Evolutionary conservation across 92 coral and sea anemone species (phyloP).

Genomic region (Actinostola sp.): DNA sequence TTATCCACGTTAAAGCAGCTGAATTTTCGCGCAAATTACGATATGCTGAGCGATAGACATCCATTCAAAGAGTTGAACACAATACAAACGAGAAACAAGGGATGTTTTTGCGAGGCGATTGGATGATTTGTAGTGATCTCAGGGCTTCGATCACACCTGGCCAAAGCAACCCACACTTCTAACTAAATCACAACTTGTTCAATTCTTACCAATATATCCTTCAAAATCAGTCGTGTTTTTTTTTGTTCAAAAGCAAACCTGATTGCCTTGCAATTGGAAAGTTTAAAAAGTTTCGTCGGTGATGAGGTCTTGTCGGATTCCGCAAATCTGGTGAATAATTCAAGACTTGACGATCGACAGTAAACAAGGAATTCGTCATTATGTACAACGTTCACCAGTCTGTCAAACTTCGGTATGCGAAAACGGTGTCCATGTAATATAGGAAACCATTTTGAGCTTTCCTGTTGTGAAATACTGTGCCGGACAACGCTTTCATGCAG

Average conservation of each 20-base stretch:
- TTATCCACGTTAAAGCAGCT: neutral
- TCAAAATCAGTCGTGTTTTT: no score
- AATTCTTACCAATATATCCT: no score
- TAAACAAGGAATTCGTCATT: neutral
- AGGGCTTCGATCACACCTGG: neutral
- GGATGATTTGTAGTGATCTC: neutral
- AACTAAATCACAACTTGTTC: no score
- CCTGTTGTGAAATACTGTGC: neutral
- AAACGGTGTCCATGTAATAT: neutral
- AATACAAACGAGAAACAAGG: slow-evolving; percentile 1
- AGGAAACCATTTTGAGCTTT: neutral
- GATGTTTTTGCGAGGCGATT: slow-evolving; percentile 1
- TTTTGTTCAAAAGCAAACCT: no score
- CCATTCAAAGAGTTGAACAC: neutral
- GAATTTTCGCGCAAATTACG: neutral
- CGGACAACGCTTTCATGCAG: no score
- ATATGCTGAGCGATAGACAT: neutral
- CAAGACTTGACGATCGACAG: neutral
- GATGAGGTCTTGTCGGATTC: neutral
- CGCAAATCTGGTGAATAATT: neutral
- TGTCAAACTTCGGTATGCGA: slow-evolving; percentile 7
- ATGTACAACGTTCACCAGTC: neutral
- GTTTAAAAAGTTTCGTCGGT: neutral
- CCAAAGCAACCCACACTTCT: no score
- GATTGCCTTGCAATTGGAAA: no score